These are phyloP conservation scores for Myopa tessellatipennis DNA, from an alignment of 2,888 invertebrate genomes.

Conservation along the genomic window DNA sequence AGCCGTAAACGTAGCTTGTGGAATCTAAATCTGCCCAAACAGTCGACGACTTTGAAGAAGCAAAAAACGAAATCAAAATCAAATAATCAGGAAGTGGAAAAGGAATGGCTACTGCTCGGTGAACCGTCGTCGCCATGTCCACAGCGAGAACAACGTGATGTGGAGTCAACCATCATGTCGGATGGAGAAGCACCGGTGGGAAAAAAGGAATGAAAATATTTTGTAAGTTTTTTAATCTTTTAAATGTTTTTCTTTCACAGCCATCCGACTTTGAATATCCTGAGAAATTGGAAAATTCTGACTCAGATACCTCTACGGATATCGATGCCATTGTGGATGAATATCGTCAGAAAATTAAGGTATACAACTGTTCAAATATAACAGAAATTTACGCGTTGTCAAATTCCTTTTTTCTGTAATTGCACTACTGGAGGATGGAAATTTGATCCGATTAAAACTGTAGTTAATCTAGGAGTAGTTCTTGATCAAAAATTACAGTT, in stretches of 20 bases:
- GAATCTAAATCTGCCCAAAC: constrained; percentile 63
- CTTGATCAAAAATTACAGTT: not conserved
- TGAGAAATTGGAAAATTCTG: constrained; percentile 71
- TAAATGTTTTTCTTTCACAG: constrained; percentile 45
- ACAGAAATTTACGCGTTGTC: no score
- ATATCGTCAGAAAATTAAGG: constrained; percentile 79
- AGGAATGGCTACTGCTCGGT: constrained; percentile 67
- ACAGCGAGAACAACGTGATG: constrained; percentile 60
- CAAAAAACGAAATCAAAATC: constrained; percentile 57
- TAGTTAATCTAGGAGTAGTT: not conserved
- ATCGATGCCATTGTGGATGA: constrained; percentile 83
- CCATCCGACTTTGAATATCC: constrained; percentile 65
- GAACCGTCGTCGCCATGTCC: constrained; percentile 68
- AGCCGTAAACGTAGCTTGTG: constrained; percentile 61
- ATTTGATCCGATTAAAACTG: not conserved
- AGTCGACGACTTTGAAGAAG: constrained; percentile 55
- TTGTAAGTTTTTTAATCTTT: not conserved
- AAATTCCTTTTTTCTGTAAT: not conserved
- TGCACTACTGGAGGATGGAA: not conserved
- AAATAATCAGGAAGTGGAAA: constrained; percentile 64
- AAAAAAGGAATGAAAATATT: not conserved
- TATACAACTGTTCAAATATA: constrained; percentile 53
- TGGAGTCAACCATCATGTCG: constrained; percentile 65
- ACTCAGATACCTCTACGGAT: constrained; percentile 79
- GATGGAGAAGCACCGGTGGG: constrained; percentile 64